Base-by-base conservation (phyloP, 2,888 invertebrate genomes). In the Adineta ricciae region DNA sequence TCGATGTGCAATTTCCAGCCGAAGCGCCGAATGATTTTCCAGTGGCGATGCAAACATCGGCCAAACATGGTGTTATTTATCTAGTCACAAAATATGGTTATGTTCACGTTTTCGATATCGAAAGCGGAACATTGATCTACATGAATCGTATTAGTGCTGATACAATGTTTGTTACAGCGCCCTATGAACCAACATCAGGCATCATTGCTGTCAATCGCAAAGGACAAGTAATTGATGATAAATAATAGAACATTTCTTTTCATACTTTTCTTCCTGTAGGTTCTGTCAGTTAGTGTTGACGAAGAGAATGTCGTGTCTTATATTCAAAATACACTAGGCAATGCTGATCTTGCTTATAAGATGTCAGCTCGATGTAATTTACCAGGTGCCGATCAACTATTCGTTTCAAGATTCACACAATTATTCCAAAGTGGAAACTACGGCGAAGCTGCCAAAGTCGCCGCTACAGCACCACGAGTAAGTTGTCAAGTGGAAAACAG, bases 141-240 rank as follows among this genome's bases (percentile, higher is more conserved):
- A 97, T 97, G 95, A 97, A 98, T 92, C 93, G 98, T 86, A 98
- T 99, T 90, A 97, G 96, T 83, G 95, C 95, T 11, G 98, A 99
- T 89, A 98, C 98, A 21, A 97, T 99, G 89, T 99, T 99, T 90
- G 97, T 98, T 83, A 98, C 98, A 0, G 96, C 97, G 2, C 95
- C 96, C 0, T 96, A 98, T 90, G 96, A 97, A 89, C 92, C 94
- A 0, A 95, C 96, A 83, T 95, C 96, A 83, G 98, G 98, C 54
- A 97, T 99, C 88, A 97, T 99, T 90, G 98, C 96, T 91, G 93
- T 93, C 87, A 93, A 93, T 88, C 89, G 93, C 86, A 93, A 93
- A 88, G 93, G 93, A 88, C 93, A 93, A 91, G 92, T 93, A 86
- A 86, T 46, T n/a, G 11, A 46, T 5, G 11, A 46, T 8, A 46